Evolutionary conservation across 1,140 invertebrate species (phyloP), one percentile per base, ranked within the genome.

Genomic region (Ladona fulva): DNA sequence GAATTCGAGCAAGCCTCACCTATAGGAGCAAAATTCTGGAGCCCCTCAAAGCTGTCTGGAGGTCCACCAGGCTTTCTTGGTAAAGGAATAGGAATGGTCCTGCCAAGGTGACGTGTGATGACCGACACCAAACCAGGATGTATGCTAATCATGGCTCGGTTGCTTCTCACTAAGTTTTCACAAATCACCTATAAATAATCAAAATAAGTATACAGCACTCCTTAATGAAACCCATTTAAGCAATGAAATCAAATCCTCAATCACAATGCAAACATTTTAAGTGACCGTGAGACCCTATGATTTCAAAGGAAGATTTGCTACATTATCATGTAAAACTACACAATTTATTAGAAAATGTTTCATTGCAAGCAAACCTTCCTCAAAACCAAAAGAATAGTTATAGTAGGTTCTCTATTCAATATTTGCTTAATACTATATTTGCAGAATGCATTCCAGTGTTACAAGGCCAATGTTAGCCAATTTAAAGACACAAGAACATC

Each of bases 21-120:
- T 25, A 95, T 87, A 0, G 95, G 95, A 24, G 95, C 95, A 85
- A 97, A 96, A 84, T 97, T 97, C 19, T 95, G 86, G 5, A 96
- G 84, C 0, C 93, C 92, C 81, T 91, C 88, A 12, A 85, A 83
- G 0, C 84, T 80, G 29, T 88, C 87, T 0, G 84, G n/a, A 19
- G 85, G 85, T 24, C 87, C 88, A 42, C 87, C 83, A 0, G 85
- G 82, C 82, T 91, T 91, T 81, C 91, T 91, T 44, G 83, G 83
- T 0, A 85, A 83, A 0, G 85, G 85, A 0, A 86, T 80, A 14
- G 80, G 81, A 24, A 82, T 80, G 14, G 81, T 75, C 74, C 80
- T 82, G 78, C 83, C 83, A 78, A 87, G 82, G 79, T 86, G 84
- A 84, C 80, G 89, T 88, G 80, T 90, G 83, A 84, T 90, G 78